Percentiles rank a stretch among this genome's conserved stretches.
Evolutionary conservation across 2,797 vertebrate genomes (phyloP).

Genomic region (Sebastes paucispinis): DNA sequence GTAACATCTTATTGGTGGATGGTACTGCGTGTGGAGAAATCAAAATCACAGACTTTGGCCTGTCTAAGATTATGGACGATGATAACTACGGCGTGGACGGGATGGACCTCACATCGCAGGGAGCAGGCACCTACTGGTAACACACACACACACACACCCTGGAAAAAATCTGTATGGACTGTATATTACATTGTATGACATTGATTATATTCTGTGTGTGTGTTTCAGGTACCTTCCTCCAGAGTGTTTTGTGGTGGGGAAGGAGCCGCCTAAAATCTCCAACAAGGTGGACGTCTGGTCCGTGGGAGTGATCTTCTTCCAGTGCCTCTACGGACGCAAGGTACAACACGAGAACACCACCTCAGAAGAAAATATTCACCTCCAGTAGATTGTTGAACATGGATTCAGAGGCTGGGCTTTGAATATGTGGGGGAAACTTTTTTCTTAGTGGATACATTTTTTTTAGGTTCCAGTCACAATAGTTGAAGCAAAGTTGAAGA

Average conservation of each 20-base stretch:
- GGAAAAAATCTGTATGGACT: too few species aligned
- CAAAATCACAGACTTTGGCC: conserved; percentile 98
- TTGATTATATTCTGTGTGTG: not conserved
- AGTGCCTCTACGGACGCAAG: conserved; percentile 99
- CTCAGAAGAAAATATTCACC: not conserved
- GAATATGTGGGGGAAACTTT: too few species aligned
- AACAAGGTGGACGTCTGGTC: conserved; percentile 99
- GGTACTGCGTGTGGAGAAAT: conserved; percentile 98
- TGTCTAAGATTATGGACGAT: conserved; percentile 99
- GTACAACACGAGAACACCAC: conserved; percentile 65
- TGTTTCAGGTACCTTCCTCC: conserved; percentile 94
- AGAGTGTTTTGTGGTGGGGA: conserved; percentile 98
- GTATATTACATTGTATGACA: not conserved
- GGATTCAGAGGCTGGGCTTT: not conserved
- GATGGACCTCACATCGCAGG: conserved; percentile 98
- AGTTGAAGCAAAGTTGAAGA: not conserved
- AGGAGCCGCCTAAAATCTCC: conserved; percentile 98
- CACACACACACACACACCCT: not conserved
- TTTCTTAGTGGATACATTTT: too few species aligned
- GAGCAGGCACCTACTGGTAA: conserved; percentile 98
- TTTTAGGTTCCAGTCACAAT: not conserved
- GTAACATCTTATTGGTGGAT: conserved; percentile 97
- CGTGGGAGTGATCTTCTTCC: conserved; percentile 99
- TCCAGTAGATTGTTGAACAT: not conserved
- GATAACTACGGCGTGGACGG: conserved; percentile 98